Base-by-base conservation (phyloP, 2,113 vertebrate species). In the Mastomys natalensis region DNA sequence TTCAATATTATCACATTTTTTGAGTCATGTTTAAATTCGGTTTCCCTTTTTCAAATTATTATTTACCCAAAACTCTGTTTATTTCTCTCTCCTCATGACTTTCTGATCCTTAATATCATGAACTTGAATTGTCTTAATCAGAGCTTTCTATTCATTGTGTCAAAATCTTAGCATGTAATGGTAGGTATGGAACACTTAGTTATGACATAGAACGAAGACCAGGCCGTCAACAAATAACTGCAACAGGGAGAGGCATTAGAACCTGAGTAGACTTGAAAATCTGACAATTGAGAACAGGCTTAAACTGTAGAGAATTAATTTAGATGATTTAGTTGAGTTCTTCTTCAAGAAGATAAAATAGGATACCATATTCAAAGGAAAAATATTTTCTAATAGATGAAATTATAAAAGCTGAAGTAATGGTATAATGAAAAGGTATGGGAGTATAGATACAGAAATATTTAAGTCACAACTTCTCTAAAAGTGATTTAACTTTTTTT, bases 241-340 rank as follows among this genome's bases (percentile, higher is more conserved):
- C 10, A 86, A 37, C n/a, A 40, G 19, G 3, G 15, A 16, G 9
- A 87, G 26, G 12, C 17, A 81, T 43, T 19, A 21, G 2, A 43
- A 80, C 19, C 3, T 2, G 4, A 34, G 16, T n/a, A 15, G 4
- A 21, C 21, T 48, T 70, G 1, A 1, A 3, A 53, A 1, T 7
- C n/a, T 2, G 11, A 7, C 9, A 29, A 3, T 37, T 13, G 3
- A 60, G 26, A 3, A 94, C 72, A 86, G 58, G 22, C 22, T 58
- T 37, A 24, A 40, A 40, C 19, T n/a, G 7, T 68, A 89, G 45
- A 58, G n/a, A 73, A 48, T 73, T 37, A 51, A 3, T 15, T 95
- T 12, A 60, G 19, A 19, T 58, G 15, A 60, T 24, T 26, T 24
- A 51, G 4, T 48, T 24, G 19, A 80, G 40, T 43, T 51, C 13